Conservation (phyloP, 1,140 invertebrate genomes). For the Wasmannia auropunctata region DNA sequence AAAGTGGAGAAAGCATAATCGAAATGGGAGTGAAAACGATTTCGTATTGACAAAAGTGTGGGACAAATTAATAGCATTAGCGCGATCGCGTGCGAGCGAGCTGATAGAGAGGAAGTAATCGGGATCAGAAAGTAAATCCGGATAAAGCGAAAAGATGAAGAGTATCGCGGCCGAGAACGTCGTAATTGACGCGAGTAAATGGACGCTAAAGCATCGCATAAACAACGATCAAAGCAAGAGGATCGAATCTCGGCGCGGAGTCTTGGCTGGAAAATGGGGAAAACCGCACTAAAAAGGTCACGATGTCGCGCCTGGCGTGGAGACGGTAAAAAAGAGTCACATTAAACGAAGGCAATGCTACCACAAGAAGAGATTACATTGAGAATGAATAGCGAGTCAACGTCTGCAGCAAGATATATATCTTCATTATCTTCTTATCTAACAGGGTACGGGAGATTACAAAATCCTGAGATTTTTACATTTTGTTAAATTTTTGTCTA, state of each 20-base stretch:
- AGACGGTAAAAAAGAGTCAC: not conserved
- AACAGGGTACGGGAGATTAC: not conserved
- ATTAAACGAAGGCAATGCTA: not conserved
- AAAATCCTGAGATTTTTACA: constrained; percentile 5
- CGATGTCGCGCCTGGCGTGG: not conserved
- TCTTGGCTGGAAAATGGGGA: not conserved
- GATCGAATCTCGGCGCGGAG: not conserved
- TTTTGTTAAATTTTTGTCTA: not conserved
- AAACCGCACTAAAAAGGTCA: not conserved
- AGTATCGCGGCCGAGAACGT: not conserved
- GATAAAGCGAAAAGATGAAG: not conserved
- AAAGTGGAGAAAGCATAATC: not conserved
- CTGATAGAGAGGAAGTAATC: constrained; percentile 21
- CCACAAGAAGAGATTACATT: not conserved
- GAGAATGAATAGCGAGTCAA: not conserved
- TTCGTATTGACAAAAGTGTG: constrained; percentile 27
- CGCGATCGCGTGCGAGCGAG: constrained; percentile 29
- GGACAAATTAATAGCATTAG: constrained; percentile 53
- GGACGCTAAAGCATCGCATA: constrained; percentile 17
- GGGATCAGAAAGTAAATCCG: constrained; percentile 18
- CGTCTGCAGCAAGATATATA: not conserved
- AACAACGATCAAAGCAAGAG: not conserved
- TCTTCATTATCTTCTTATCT: not conserved
- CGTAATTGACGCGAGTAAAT: constrained; percentile 23
- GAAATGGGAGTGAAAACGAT: not conserved